These are phyloP conservation scores for Anoplius nigerrimus DNA, from an alignment of 2,888 invertebrate genomes.

Conservation along the genomic window DNA sequence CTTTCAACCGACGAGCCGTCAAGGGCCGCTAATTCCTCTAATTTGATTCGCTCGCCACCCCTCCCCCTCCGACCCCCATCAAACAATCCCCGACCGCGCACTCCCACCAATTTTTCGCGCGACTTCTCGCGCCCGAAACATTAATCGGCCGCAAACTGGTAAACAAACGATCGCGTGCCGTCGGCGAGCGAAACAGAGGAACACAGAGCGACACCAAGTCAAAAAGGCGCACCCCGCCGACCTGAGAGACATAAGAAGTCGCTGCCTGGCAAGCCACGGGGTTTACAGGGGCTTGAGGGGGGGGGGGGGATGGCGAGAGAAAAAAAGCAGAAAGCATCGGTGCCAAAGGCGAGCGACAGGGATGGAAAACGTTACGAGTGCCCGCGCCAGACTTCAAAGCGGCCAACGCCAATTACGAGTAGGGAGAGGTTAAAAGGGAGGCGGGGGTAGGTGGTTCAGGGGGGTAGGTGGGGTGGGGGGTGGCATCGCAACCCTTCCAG, in stretches of 20 bases:
- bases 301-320: constrained; percentile 22
- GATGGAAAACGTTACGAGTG: too few relatives aligned
- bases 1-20: too few relatives aligned
- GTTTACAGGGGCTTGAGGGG: constrained; percentile 10
- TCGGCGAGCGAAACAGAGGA: constrained; percentile 22
- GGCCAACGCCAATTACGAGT: constrained; percentile 65
- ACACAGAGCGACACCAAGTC: too few relatives aligned
- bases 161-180: constrained; percentile 31
- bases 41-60: constrained; percentile 58
- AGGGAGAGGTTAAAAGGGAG: constrained; percentile 12
- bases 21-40: constrained; percentile 57
- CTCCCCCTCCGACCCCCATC: constrained; percentile 58
- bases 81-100: constrained; percentile 46
- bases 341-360: not conserved
- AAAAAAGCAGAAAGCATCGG: not conserved
- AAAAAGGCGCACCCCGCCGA: too few relatives aligned
- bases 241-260: too few relatives aligned
- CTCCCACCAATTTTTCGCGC: not conserved
- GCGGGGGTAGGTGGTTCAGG: not conserved
- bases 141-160: too few relatives aligned
- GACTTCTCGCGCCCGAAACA: too few relatives aligned
- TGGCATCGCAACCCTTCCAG: too few relatives aligned
- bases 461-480: too few relatives aligned
- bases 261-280: too few relatives aligned
- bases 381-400: constrained; percentile 66